Base-by-base conservation (phyloP, 2,888 invertebrate genomes). In the Morpho deidamia region DNA sequence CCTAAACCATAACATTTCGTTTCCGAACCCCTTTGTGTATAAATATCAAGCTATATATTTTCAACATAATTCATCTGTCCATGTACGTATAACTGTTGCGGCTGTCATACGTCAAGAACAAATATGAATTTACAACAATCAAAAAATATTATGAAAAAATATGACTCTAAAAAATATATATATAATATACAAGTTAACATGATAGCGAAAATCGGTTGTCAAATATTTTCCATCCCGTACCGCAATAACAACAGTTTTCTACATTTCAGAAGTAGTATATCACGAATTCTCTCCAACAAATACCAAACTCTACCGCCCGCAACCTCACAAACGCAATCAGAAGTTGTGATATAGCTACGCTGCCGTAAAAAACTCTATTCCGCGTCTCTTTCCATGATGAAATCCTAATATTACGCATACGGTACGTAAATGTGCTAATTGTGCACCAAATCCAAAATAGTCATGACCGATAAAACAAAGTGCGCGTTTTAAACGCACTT, bases 71-170 rank as follows among this genome's bases (percentile, higher is more conserved):
- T n/a, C 38, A 53, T 40, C 48, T 50, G 53, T 43, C 12, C 53
- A 53, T 53, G 49, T 42, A 45, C 42, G 38, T 53, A 45, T 44
- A 10, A 43, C 35, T 12, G 33, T 51, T 44, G 47, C 47, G 47
- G 46, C 49, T 54, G 51, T 47, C 47, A 44, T 50, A 33, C 42
- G 43, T 48, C 58, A 58, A 43, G 54, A 55, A 58, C 58, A 54
- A 57, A 50, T 9, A 44, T 57, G 46, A 41, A 23, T 23, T 41
- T 41, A 41, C 10, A 48, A 48, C 41, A 48, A 32, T 48, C 48
- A 48, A 58, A 58, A 57, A 58, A 51, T 54, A 58, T 55, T 49
- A 48, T 41, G 50, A 37, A 51, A 42, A 47, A 51, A 55, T 44
- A 57, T 48, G 32, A 32, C 41, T 49, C 51, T 44, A 55, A 44